These are phyloP conservation scores for Neolamprologus devosi DNA, from an alignment of 2,113 vertebrate genomes.

Conservation along the genomic window DNA sequence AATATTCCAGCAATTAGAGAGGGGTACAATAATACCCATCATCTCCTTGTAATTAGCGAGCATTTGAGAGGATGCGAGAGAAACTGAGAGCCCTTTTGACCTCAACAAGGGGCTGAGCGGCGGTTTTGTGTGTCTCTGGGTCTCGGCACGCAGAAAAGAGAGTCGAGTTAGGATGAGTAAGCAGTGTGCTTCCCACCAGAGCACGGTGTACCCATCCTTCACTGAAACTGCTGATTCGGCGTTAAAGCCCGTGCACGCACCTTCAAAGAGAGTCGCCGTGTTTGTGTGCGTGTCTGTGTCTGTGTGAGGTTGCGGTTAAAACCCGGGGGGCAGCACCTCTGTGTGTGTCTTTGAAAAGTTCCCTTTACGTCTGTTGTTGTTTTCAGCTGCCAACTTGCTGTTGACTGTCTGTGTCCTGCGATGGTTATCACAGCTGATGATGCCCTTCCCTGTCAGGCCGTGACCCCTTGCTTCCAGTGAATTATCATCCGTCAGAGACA, in stretches of 20 bases:
- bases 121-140: slow-evolving; percentile 2
- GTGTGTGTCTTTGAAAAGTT: slow-evolving; percentile 56
- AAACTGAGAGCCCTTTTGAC: slow-evolving; percentile 50
- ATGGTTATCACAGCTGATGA: slow-evolving; percentile 53
- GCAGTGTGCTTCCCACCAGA: slow-evolving; percentile 5
- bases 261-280: not conserved
- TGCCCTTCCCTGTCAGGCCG: slow-evolving; percentile 57
- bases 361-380: slow-evolving; percentile 23
- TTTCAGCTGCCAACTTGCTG: slow-evolving; percentile 48
- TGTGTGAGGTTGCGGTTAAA: not conserved
- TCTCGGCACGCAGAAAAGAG: not conserved
- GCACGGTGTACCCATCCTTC: slow-evolving; percentile 24
- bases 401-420: slow-evolving; percentile 44
- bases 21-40: slow-evolving; percentile 51
- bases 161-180: slow-evolving; percentile 51
- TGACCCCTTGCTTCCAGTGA: slow-evolving; percentile 45
- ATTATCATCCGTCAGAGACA: slow-evolving; percentile 55
- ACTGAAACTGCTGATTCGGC: not conserved
- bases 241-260: not conserved
- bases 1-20: slow-evolving; percentile 61
- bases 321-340: not conserved
- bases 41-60: slow-evolving; percentile 56
- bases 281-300: not conserved
- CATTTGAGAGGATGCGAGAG: slow-evolving; percentile 23
- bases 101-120: slow-evolving; percentile 1